Evolutionary conservation across 2,797 vertebrate species (phyloP), one percentile per base, ranked within the genome.

Genomic region (Macropodus opercularis): DNA sequence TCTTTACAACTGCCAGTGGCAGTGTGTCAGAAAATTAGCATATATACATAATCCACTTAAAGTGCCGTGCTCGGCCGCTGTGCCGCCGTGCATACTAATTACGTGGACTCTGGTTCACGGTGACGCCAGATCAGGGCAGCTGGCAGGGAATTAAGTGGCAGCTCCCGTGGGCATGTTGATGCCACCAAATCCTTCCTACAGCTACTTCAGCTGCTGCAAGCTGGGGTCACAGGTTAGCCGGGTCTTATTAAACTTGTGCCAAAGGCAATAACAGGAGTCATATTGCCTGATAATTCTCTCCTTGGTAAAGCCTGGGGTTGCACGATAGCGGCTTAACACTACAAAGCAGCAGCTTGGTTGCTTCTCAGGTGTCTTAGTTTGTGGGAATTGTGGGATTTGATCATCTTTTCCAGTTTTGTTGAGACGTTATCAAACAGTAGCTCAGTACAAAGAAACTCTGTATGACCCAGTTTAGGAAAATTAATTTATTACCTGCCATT

Each of bases 211-310:
- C 74, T 12, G 54, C 74, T 22, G 72, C 52, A 47, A 47, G 71
- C 55, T 12, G 8, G 0, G 85, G 86, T 85, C 85, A 81, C 69
- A 83, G 85, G 84, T 88, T 75, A 72, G 58, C 56, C 6, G 47
- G 75, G 63, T 81, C 72, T 85, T 87, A 88, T 80, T 87, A 87
- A 87, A 90, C 70, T 26, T 10, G 60, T 26, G 57, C 83, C 67
- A 51, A 31, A 78, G 75, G 85, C 86, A 87, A 85, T 86, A 87
- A 81, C 52, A 34, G 49, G 59, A 80, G 67, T 62, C 69, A 42
- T 72, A 78, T 72, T 72, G 69, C 61, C 72, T 53, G 75, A 81
- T 85, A 76, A 78, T 71, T 66, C 58, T 51, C 63, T 71, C 80
- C 62, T 54, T 73, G 35, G 64, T 71, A 56, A 69, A 72, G 72